Evolutionary conservation across 2,888 invertebrate genomes (phyloP).

Genomic region (Petrophora chlorosata): DNA sequence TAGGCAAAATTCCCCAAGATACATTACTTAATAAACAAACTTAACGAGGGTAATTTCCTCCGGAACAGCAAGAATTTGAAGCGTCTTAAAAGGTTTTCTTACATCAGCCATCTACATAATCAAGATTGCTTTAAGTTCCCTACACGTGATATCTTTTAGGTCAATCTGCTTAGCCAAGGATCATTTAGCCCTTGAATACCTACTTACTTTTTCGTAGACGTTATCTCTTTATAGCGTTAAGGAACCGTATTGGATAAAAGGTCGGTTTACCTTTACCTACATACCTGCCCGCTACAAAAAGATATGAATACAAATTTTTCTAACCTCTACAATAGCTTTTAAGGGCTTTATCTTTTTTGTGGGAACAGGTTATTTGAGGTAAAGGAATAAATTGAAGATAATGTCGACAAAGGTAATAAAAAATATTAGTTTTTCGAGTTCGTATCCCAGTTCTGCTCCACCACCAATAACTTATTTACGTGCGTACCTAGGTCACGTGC

Average conservation of each 20-base stretch:
- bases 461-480: too few species aligned
- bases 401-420: too few species aligned
- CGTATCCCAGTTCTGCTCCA: too few species aligned
- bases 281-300: too few species aligned
- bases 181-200: conserved; percentile 4
- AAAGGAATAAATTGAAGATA: too few species aligned
- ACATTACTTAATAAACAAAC: neutral
- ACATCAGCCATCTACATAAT: conserved; percentile 20
- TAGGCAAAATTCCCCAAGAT: too few species aligned
- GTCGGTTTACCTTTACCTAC: neutral
- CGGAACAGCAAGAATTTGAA: conserved; percentile 4
- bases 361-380: too few species aligned
- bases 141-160: conserved; percentile 26
- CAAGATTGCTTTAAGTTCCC: conserved; percentile 24
- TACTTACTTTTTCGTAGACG: conserved; percentile 3
- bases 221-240: neutral
- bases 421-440: too few species aligned
- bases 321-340: too few species aligned
- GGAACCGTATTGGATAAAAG: neutral
- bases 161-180: conserved; percentile 1
- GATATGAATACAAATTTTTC: too few species aligned
- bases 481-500: too few species aligned
- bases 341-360: too few species aligned
- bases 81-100: conserved; percentile 13
- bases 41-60: conserved; percentile 1